Evolutionary conservation across 2,797 vertebrate genomes (phyloP), one percentile per base, ranked within the genome.

Genomic region (Zonotrichia albicollis): DNA sequence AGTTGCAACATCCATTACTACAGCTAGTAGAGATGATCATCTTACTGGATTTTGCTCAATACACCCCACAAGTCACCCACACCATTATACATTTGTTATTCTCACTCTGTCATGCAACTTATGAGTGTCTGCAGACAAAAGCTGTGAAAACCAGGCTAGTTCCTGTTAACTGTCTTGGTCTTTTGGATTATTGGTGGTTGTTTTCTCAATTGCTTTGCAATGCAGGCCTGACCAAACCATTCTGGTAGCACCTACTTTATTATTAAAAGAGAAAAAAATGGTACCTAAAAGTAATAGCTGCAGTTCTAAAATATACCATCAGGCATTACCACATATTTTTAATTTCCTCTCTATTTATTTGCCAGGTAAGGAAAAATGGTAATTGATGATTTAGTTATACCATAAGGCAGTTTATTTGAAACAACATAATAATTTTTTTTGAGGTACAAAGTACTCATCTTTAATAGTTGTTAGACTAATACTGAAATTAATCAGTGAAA

Each of bases 401-500:
- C 36, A 70, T 77, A 76, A 74, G 15, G 19, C 10, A 70, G 29
- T 64, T 93, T 73, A 68, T 84, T 80, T 95, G 22, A 68, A 72
- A 11, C 6, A 84, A 82, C 20, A 51, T 14, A 64, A 64, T 83
- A 48, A 25, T 76, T 83, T 89, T 75, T 95, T 95, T 93, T 70
- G 30, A 89, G 43, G 9, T 65, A 71, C 57, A 91, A 81, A 95
- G 68, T 88, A 48, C 17, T 88, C 10, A 43, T 78, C n/a, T 75
- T 62, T 60, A 84, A 55, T 65, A 72, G 8, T 61, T 92, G 67
- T 57, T 78, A 61, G 32, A 58, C 5, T 38, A 50, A 62, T 83
- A 89, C 25, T 90, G 34, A 70, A 84, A 27, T 91, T 93, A 68
- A 72, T 78, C 54, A 71, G 34, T 79, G 66, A 90, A 94, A 84